Evolutionary conservation across 2,888 invertebrate species (phyloP).

Genomic region (Dascillus cervinus): DNA sequence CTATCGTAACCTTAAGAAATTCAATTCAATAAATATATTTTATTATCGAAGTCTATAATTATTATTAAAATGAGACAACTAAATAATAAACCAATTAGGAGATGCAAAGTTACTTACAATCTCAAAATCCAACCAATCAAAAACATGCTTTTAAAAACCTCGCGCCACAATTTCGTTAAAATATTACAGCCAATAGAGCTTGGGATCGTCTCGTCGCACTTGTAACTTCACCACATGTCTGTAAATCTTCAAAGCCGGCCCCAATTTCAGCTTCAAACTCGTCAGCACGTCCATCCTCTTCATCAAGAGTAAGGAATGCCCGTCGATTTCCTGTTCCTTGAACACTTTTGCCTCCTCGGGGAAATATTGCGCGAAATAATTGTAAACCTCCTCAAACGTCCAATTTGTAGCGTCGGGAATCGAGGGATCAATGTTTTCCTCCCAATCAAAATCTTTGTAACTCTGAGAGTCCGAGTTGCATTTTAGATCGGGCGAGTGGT

Average conservation of each 20-base stretch:
- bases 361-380: slow-evolving; percentile 70
- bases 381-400: slow-evolving; percentile 75
- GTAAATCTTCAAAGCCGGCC: slow-evolving; percentile 81
- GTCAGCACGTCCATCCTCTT: slow-evolving; percentile 77
- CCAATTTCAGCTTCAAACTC: slow-evolving; percentile 74
- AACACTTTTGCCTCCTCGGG: slow-evolving; percentile 75
- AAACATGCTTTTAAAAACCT: too few relatives aligned
- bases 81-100: too few relatives aligned
- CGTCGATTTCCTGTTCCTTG: slow-evolving; percentile 88
- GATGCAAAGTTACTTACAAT: too few relatives aligned
- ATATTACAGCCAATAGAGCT: slow-evolving; percentile 64
- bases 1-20: too few relatives aligned
- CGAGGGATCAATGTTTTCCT: slow-evolving; percentile 50
- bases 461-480: slow-evolving; percentile 28
- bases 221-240: slow-evolving; percentile 76
- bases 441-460: slow-evolving; percentile 28
- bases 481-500: slow-evolving; percentile 13
- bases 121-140: slow-evolving; percentile 6
- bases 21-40: too few relatives aligned
- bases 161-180: too few relatives aligned
- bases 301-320: slow-evolving; percentile 75
- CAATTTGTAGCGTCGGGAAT: slow-evolving; percentile 77
- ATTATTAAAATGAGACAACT: too few relatives aligned
- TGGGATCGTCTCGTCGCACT: slow-evolving; percentile 64
- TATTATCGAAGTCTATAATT: too few relatives aligned